Percentiles rank a stretch among this genome's conserved stretches.
Conservation (phyloP, 2,797 vertebrate species). For the Phoxinus dragarum region DNA sequence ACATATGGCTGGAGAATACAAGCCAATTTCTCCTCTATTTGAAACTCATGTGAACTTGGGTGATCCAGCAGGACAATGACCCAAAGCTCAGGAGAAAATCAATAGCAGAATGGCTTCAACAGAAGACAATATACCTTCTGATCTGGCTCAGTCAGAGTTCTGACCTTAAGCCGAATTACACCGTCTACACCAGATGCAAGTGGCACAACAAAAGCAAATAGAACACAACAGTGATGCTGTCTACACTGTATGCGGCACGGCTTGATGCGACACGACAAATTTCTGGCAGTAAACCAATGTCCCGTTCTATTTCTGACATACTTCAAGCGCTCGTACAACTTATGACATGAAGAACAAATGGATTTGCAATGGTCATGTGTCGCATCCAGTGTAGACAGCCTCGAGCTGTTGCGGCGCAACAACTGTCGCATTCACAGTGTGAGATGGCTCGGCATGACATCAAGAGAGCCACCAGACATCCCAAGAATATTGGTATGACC, state of each 20-base stretch:
- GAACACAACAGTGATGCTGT: not conserved
- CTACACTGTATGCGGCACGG: not conserved
- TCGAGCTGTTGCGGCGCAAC: not conserved
- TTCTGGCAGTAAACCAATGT: not conserved
- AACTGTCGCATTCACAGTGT: not conserved
- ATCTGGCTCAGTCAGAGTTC: not conserved
- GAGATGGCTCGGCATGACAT: slow-evolving; percentile 6
- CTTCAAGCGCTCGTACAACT: not conserved
- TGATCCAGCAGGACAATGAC: not conserved
- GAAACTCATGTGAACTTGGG: not conserved
- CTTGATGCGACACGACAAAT: not conserved
- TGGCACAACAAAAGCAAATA: not conserved
- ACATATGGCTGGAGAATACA: not conserved
- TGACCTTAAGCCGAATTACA: not conserved
- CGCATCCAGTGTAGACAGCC: not conserved
- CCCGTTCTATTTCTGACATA: not conserved
- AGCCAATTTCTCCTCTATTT: not conserved
- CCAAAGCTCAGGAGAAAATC: not conserved
- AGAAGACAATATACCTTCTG: not conserved
- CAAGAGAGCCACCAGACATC: not conserved
- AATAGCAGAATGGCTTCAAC: not conserved
- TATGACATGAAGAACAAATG: not conserved
- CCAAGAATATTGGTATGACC: not conserved
- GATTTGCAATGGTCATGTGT: not conserved
- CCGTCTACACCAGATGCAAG: not conserved